Evolutionary conservation across 1,140 invertebrate genomes (phyloP), one percentile per base, ranked within the genome.

Genomic region (Drosophila rufa): DNA sequence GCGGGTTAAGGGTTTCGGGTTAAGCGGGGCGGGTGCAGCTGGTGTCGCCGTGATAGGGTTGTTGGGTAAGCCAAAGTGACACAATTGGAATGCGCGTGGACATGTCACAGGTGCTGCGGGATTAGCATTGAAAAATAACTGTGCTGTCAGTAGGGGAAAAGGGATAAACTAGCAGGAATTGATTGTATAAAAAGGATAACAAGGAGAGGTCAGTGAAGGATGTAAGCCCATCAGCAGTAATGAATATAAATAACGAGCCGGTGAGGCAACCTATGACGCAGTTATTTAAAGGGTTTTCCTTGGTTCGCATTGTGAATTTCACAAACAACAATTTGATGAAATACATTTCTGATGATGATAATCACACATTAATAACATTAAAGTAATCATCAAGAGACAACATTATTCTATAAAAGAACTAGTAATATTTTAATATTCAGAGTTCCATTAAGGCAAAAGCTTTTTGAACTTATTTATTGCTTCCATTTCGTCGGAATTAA

Each of bases 61-160:
- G 70, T 75, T 75, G 48, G 53, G 58, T 56, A 75, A 75, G 58
- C 45, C 71, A 46, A 53, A 75, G 69, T 74, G 71, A 75, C 71
- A 75, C 71, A 64, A 62, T 64, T 64, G 70, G 70, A 75, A 75
- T 64, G 71, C 71, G 50, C 58, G 71, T 75, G 71, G 71, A 75
- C 71, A 75, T 75, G 70, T 75, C 50, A 50, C 71, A 75, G 71
- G 71, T 75, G 71, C 47, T 51, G 50, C 22, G 19, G 71, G 58
- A 64, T 75, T 75, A 64, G 70, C 48, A 64, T 75, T 75, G 58
- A 75, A 75, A 75, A 75, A 75, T 75, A 75, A 64, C 70, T 64
- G n/a, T 36, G 22, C 64, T 43, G 69, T 45, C 68, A 58, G 33
- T 9, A 9, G 4, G 19, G 30, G 27, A 6, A 17, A 30, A 58